phyloP scores from a whole-genome alignment of 2,888 invertebrate genomes.

The Cephus runcator region DNA sequence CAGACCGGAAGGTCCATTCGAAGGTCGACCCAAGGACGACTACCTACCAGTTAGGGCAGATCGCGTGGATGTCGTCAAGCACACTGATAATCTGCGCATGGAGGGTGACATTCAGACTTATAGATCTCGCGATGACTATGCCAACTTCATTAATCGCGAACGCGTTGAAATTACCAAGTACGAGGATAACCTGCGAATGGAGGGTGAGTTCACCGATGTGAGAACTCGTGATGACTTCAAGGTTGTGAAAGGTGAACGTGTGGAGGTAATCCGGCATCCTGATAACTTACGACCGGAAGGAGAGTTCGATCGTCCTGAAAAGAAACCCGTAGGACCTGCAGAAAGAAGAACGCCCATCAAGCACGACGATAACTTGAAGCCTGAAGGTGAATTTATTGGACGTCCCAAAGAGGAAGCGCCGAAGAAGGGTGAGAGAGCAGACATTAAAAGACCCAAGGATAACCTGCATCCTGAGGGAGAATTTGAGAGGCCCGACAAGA shows the following conservation, averaged over 20 bases:
- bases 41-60: constrained; percentile 66
- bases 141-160: constrained; percentile 69
- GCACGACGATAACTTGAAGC: constrained; percentile 69
- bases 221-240: constrained; percentile 70
- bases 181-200: constrained; percentile 75
- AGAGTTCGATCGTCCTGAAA: constrained; percentile 67
- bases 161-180: constrained; percentile 71
- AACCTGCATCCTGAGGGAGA: constrained; percentile 72
- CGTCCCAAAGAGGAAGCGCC: constrained; percentile 67
- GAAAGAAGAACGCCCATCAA: constrained; percentile 58
- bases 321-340: constrained; percentile 44
- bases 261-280: constrained; percentile 47
- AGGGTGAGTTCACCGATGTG: constrained; percentile 70
- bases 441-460: constrained; percentile 60
- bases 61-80: constrained; percentile 69
- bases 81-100: constrained; percentile 62
- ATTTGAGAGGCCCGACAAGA: constrained; percentile 66
- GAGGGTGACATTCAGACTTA: constrained; percentile 63
- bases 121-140: constrained; percentile 39
- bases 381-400: constrained; percentile 69
- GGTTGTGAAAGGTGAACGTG: constrained; percentile 63
- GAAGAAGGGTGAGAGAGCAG: constrained; percentile 37
- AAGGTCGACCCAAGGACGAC: constrained; percentile 57
- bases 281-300: constrained; percentile 59
- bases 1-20: constrained; percentile 69